Base-by-base conservation (phyloP, 2,888 invertebrate species). In the Cheiracanthium punctorium region DNA sequence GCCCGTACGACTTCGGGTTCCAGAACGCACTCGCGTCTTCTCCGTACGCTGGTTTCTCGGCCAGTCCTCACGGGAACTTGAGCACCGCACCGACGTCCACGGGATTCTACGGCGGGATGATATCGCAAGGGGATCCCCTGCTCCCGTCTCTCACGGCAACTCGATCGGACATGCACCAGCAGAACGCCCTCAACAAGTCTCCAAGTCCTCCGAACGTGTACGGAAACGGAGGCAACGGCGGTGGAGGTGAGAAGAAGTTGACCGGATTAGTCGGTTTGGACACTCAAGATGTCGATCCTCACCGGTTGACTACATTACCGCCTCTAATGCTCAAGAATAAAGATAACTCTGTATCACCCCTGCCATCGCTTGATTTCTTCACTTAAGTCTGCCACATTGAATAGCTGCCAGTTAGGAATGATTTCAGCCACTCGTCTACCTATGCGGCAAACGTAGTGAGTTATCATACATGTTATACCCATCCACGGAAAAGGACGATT, bases 1-100 rank as follows among this genome's bases (percentile, higher is more conserved):
- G 80, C 33, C 85, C 88, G 0, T 88, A 88, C 58, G 88, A 88
- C 33, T 88, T 88, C 32, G 86, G 84, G 8, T 88, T 88, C 52
- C 88, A 88, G 65, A 84, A 80, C n/a, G 75, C 88, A n/a, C 69
- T 88, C 12, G 58, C 84, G 0, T 69, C 85, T 17, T 76, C 80
- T 7, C 88, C 88, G 0, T 88, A 88, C 14, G 65, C 80, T 2
- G 77, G 81, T 8, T 88, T 86, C 32, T 75, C 85, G 0, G 80
- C 74, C 0, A 88, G 65, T 29, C 81, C 88, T 5, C 88, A 88
- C 33, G 67, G 71, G 17, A 82, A 79, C 17, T 52, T 88, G 0
- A 41, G 76, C 17, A 71, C 76, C 7, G 67, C 72, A 1, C 58
- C 73, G 4, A 48, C 81, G 0, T 69, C 84, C 0, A 43, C 84